Evolutionary conservation across 2,888 invertebrate species (phyloP).

Genomic region (Mayetiola destructor): DNA sequence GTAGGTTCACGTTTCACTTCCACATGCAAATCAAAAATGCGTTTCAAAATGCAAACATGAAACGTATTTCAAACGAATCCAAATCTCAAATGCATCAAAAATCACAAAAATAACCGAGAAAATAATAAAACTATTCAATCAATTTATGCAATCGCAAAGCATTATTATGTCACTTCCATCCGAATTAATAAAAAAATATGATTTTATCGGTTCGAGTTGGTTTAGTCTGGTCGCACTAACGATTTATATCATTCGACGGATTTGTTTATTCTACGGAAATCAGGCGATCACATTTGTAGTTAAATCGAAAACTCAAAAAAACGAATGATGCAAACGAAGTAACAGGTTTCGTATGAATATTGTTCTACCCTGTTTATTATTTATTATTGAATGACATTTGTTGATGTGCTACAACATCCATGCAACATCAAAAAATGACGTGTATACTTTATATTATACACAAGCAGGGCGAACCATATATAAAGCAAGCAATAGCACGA

Average conservation of each 20-base stretch:
- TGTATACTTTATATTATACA: no score
- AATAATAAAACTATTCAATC: not conserved
- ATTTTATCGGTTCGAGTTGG: no score
- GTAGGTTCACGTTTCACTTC: no score
- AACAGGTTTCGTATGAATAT: slow-evolving; percentile 11
- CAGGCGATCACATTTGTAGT: not conserved
- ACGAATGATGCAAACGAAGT: slow-evolving; percentile 5
- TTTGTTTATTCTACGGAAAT: not conserved
- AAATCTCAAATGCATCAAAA: no score
- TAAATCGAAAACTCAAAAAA: not conserved
- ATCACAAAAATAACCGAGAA: no score
- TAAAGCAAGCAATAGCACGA: not conserved
- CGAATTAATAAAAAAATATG: not conserved
- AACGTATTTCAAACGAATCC: no score
- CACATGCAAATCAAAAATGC: no score
- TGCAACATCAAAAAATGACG: not conserved
- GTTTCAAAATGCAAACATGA: no score
- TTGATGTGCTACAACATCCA: slow-evolving; percentile 7
- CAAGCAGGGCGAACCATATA: not conserved
- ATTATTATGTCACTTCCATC: slow-evolving; percentile 7
- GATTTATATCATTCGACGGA: not conserved
- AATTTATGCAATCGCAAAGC: not conserved
- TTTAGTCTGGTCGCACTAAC: not conserved
- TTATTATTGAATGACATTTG: no score
- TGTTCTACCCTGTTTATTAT: no score